Percentiles rank a stretch among this genome's conserved stretches.
Evolutionary conservation across 1,140 invertebrate genomes (phyloP).

Genomic region (Rhagoletis pomonella): DNA sequence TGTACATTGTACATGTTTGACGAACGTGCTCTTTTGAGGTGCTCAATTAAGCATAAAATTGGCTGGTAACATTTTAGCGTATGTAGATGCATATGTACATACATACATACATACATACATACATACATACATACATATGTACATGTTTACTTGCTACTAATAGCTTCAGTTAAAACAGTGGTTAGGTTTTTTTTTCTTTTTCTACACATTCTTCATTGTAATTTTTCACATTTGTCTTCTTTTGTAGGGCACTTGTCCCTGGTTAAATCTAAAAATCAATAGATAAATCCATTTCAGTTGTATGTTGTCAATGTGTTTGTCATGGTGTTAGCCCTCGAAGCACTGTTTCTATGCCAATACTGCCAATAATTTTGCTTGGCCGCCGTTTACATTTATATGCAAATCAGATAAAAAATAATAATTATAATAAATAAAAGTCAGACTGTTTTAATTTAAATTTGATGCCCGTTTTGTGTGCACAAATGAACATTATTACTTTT

Average conservation of each 20-base stretch:
- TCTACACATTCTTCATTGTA: neutral
- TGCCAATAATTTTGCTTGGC: no score
- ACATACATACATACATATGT: neutral
- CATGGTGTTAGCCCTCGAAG: neutral
- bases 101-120: neutral
- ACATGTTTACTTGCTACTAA: neutral
- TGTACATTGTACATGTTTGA: no score
- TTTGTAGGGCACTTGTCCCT: neutral
- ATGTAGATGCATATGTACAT: neutral
- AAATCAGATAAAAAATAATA: no score
- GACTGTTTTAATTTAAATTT: no score
- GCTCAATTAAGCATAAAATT: no score
- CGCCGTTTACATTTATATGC: no score
- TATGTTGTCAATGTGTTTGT: neutral
- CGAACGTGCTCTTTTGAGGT: no score
- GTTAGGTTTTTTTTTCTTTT: no score
- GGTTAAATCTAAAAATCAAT: conserved; percentile 35
- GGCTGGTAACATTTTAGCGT: neutral
- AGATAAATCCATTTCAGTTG: neutral
- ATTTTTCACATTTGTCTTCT: neutral
- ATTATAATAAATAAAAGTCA: no score
- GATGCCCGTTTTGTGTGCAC: neutral
- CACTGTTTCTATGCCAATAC: no score
- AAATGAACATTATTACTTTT: neutral
- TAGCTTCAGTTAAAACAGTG: no score